Evolutionary conservation across 2,113 vertebrate genomes (phyloP).

Genomic region (Eonycteris spelaea): DNA sequence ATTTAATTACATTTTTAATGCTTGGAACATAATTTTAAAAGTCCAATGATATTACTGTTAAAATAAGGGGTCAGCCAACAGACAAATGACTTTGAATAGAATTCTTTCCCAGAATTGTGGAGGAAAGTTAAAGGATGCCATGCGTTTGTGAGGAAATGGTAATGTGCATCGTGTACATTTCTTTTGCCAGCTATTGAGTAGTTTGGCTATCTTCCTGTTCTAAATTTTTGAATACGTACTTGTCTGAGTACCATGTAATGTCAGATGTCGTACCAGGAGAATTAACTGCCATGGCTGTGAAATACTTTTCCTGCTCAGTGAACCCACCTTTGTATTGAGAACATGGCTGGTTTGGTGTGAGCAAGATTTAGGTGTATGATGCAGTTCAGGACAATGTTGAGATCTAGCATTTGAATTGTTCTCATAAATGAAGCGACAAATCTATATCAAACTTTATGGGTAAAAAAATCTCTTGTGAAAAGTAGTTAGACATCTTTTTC

Average conservation of each 20-base stretch:
- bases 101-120: constrained; percentile 24
- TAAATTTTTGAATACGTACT: constrained; percentile 49
- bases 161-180: neutral
- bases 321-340: neutral
- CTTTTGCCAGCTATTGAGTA: neutral
- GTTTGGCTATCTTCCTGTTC: constrained; percentile 9
- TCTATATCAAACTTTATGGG: neutral
- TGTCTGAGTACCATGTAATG: neutral
- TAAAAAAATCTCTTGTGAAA: neutral
- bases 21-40: neutral
- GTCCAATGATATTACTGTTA: neutral
- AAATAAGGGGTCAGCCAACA: neutral
- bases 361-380: neutral
- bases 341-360: neutral
- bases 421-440: neutral
- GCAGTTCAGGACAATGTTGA: neutral
- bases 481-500: neutral
- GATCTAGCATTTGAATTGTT: neutral
- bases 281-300: neutral
- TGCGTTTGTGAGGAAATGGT: neutral
- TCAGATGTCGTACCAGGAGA: neutral
- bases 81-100: neutral
- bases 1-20: constrained; percentile 8
- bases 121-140: neutral
- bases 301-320: neutral